Base-by-base conservation (phyloP, 1,140 invertebrate genomes). In the Caenorhabditis briggsae region DNA sequence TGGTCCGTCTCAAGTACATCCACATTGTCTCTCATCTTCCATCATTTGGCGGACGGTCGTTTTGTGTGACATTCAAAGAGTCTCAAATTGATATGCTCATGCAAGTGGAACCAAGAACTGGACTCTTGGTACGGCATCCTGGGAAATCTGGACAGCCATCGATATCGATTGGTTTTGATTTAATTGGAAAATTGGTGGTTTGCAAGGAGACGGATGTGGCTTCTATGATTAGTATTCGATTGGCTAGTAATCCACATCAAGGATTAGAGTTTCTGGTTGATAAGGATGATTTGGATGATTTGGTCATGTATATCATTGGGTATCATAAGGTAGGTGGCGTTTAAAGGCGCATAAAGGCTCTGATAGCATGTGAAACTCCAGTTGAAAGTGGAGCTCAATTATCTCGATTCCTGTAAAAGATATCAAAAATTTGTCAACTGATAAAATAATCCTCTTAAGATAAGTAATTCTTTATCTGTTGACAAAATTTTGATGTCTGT, bases 31-130 rank as follows among this genome's bases (percentile, higher is more conserved):
- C 83, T 20, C 88, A 89, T 53, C 82, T 89, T 2, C 88, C 88
- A 5, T 88, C 88, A n/a, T 89, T 89, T 43, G 88, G 88, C 84
- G 82, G 82, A 8, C 58, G 86, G 9, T 61, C 88, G 12, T 89
- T 89, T 43, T 89, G 64, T 20, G 88, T 89, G 8, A 89, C 88
- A n/a, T 83, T 89, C 84, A 89, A 89, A 65, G 88, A 89, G 23
- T 87, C 65, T 18, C 83, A 84, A 64, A 58, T 89, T 14, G 88
- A 89, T 61, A 89, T 89, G 88, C 41, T 89, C 9, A 89, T 89
- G 88, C 88, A 89, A 33, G 86, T 84, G 18, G 87, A 89, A n/a
- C 88, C 88, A 16, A 23, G 86, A 11, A 86, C 61, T 55, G 88
- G 88, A 16, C 41, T 89, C 11, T 48, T 89, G 0, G 87, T 89